Percentiles rank a stretch among this genome's conserved stretches.
These are phyloP conservation scores for Sitophilus oryzae DNA, from an alignment of 1,140 invertebrate genomes.

Conservation along the genomic window DNA sequence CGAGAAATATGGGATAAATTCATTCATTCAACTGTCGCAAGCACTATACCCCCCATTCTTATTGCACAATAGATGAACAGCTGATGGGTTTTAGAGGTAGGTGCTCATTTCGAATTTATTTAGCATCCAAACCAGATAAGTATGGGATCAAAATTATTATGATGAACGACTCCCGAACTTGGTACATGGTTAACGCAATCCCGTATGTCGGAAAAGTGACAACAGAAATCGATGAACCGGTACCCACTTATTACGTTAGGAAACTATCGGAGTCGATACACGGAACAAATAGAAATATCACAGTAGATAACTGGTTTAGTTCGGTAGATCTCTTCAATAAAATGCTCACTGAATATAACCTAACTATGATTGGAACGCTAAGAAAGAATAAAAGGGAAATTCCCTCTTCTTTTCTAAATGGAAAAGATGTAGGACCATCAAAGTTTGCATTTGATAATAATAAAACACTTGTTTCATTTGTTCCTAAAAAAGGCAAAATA, in stretches of 20 bases:
- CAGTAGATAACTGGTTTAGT: constrained; percentile 10
- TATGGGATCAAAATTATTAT: constrained; percentile 11
- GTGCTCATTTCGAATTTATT: constrained; percentile 7
- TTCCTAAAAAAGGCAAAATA: no score
- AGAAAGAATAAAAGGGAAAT: constrained; percentile 3
- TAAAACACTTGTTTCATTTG: no score
- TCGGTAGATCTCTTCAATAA: not conserved
- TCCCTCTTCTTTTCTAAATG: not conserved
- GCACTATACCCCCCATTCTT: constrained; percentile 1
- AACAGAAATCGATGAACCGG: not conserved
- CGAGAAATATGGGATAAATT: no score
- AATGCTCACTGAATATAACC: constrained; percentile 2
- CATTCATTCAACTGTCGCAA: no score
- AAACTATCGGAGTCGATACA: constrained; percentile 9
- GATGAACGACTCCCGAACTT: not conserved
- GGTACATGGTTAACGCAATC: constrained; percentile 7
- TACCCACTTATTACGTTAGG: constrained; percentile 6
- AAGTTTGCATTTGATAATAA: no score
- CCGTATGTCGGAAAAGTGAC: constrained; percentile 4
- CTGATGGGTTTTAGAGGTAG: constrained; percentile 7
- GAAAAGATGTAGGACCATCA: no score
- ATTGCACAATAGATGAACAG: constrained; percentile 6
- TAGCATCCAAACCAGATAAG: constrained; percentile 10
- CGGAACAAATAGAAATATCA: constrained; percentile 6
- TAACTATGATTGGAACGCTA: constrained; percentile 7